Conservation (phyloP, 2,888 invertebrate species). For the Eulithis testata region DNA sequence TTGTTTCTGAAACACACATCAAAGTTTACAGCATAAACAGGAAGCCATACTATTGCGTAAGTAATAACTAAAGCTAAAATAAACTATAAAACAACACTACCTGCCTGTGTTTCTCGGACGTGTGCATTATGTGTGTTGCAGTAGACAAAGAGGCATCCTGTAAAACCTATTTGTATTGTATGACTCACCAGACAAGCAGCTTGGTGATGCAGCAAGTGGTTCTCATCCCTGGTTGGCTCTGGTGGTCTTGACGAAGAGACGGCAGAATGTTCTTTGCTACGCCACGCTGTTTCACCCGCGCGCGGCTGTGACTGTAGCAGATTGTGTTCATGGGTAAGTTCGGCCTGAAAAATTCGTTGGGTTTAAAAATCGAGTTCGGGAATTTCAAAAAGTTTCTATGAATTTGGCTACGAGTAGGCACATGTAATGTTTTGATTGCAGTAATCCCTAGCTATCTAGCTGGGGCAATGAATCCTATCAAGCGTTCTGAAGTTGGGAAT, state of each 20-base stretch:
- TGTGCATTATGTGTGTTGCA: no score
- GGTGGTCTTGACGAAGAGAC: conserved; percentile 60
- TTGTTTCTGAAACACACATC: no score
- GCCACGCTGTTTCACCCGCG: conserved; percentile 71
- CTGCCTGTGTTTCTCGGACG: no score
- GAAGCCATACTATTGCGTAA: no score
- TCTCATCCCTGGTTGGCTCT: conserved; percentile 72
- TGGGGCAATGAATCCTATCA: no score
- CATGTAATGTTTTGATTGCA: no score
- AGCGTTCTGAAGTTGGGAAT: no score
- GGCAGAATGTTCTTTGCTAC: conserved; percentile 68
- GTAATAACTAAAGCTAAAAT: no score
- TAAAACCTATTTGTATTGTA: conserved; percentile 4
- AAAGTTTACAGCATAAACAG: no score
- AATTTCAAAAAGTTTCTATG: not conserved
- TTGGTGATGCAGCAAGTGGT: conserved; percentile 55
- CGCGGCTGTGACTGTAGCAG: conserved; percentile 69
- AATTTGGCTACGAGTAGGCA: not conserved
- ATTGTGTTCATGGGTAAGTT: conserved; percentile 67
- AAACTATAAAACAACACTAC: no score
- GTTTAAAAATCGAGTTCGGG: not conserved
- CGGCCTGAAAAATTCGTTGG: not conserved
- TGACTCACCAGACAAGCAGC: conserved; percentile 50
- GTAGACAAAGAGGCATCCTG: no score
- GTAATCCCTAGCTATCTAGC: no score